Evolutionary conservation across 2,113 vertebrate genomes (phyloP), one percentile per base, ranked within the genome.

Genomic region (Pandion haliaetus): DNA sequence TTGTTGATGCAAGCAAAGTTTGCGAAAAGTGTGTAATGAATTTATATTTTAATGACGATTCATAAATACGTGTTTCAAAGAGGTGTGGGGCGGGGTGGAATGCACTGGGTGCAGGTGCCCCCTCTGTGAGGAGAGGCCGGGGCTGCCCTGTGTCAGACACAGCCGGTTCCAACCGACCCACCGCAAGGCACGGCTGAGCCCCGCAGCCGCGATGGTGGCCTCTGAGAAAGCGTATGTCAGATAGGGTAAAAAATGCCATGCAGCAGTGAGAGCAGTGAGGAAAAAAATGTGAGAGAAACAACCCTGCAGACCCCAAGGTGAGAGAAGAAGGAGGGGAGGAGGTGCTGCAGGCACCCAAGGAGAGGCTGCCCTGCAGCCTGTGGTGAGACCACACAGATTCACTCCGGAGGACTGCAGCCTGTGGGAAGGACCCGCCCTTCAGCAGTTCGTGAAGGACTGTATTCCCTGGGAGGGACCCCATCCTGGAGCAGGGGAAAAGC

Each of bases 261-360:
- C 44, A 50, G 20, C 32, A 50, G 9, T 7, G 6, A 44, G 3
- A 84, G 9, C 10, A 42, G 13, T 14, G 11, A 63, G 34, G 9
- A 18, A 42, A 45, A 45, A 91, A 50, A 66, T 1, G 1, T 31
- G 18, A 20, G 9, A 31, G 55, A 55, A 86, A 52, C 5, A 50
- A 7, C 9, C 23, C 47, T 54, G 17, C 9, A 81, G 42, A 38
- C 3, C 16, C 18, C 25, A 25, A 62, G 14, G 20, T 42, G 17
- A 71, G 65, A 24, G 57, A 6, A 57, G 40, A 8, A 36, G 9
- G n/a, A 47, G 20, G 3, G 17, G 31, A 11, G 6, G 63, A 77
- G 20, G 9, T 44, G 8, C 17, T 19, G 9, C 42, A 28, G 26
- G 18, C 0, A 0, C 28, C 19, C 0, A 1, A 71, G 32, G 42